Base-by-base conservation (phyloP, 2,797 vertebrate genomes). In the Acipenser transmontanus region DNA sequence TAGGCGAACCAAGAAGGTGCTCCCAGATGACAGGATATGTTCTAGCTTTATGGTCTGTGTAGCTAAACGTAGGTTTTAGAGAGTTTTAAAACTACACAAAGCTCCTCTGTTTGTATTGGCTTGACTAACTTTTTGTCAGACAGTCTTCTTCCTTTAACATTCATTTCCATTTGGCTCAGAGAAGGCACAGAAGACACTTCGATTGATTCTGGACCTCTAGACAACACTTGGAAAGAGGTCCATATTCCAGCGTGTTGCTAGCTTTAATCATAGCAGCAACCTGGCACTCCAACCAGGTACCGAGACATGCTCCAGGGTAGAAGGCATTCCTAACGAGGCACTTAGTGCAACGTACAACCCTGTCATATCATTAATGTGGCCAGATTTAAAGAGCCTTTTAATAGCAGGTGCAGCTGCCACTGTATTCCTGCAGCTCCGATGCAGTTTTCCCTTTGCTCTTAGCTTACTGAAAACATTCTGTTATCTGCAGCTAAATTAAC, bases 351-450 rank as follows among this genome's bases (percentile, higher is more conserved):
- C 49, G 49, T 61, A 52, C 66, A 67, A n/a, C 54, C 56, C 50
- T 64, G 56, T 61, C 66, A 34, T 59, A 56, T 59, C 49, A 50
- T 62, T 63, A 63, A 47, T 59, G 50, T 54, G 57, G 62, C 62
- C 50, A n/a, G 50, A 49, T 56, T 67, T 70, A 50, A 61, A 63
- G 47, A 62, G 60, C 64, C 17, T 49, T 66, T 64, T 59, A 52
- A 59, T 60, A 17, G 47, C 64, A 67, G 20, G 10, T 13, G 8
- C 61, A 64, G 57, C 62, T 67, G 69, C 49, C 34, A 11, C 7
- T 17, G 50, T 20, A 10, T 12, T 14, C 47, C 1, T 3, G 12
- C 11, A 9, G 12, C 2, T 61, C 49, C 20, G 11, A 12, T 47
- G 14, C 34, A 17, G 10, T 4, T 62, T 34, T 49, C 7, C 10